A percentile compares a stretch with the other conserved stretches of the same genome.
Conservation (phyloP, 2,888 invertebrate species). For the Galerucella pusilla region DNA sequence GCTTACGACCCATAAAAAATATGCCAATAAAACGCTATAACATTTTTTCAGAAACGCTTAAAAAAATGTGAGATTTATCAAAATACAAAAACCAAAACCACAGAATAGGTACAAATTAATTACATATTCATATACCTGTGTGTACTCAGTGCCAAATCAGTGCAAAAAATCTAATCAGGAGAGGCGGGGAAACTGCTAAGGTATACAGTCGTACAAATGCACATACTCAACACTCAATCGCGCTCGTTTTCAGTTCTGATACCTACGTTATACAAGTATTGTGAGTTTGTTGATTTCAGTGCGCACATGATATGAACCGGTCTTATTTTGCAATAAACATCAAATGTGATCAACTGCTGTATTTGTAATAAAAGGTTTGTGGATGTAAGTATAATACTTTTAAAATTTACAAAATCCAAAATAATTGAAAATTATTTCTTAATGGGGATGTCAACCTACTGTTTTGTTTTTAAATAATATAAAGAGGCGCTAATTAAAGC, state of each 20-base stretch:
- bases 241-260: conserved; percentile 40
- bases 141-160: conserved; percentile 10
- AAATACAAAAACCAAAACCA: background rate
- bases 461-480: conserved; percentile 10
- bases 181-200: conserved; percentile 27
- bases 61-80: too few species aligned
- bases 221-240: conserved; percentile 26
- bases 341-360: conserved; percentile 37
- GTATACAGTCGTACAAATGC: conserved; percentile 19
- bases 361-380: conserved; percentile 42
- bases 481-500: conserved; percentile 15
- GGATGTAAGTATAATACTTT: conserved; percentile 6
- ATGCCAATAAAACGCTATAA: too few species aligned
- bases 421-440: conserved; percentile 4
- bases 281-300: conserved; percentile 41
- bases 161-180: conserved; percentile 25
- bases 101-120: background rate
- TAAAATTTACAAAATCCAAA: conserved; percentile 16
- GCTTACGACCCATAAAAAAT: too few species aligned
- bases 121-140: background rate
- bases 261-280: conserved; percentile 38
- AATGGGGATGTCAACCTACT: background rate
- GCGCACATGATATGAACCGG: conserved; percentile 42
- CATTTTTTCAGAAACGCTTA: too few species aligned
- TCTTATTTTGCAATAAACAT: conserved; percentile 44